Evolutionary conservation across 2,888 invertebrate genomes (phyloP).

Genomic region (Furcula furcula): DNA sequence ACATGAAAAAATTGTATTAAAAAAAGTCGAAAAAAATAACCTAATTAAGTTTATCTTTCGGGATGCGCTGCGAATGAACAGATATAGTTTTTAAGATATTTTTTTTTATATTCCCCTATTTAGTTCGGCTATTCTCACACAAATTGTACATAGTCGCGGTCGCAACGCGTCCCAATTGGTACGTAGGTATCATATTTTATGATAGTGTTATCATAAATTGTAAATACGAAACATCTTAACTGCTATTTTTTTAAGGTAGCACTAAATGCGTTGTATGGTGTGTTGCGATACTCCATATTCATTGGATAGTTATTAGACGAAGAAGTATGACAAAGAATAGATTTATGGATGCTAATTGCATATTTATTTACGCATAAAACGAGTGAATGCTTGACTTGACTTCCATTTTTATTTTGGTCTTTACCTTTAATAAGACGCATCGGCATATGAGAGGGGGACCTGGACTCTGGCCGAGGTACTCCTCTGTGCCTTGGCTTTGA

Average conservation of each 20-base stretch:
- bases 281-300: conserved; percentile 41
- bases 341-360: background rate
- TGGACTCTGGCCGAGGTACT: too few species aligned
- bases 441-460: too few species aligned
- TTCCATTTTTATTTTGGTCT: too few species aligned
- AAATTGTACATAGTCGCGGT: conserved; percentile 56
- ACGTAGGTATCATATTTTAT: conserved; percentile 32
- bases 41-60: conserved; percentile 43
- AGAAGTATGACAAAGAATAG: background rate
- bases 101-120: conserved; percentile 23
- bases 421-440: too few species aligned
- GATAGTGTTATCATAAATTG: conserved; percentile 38
- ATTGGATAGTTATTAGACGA: background rate
- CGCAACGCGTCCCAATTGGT: conserved; percentile 27
- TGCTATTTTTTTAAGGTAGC: conserved; percentile 74
- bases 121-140: conserved; percentile 36
- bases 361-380: background rate
- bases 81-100: conserved; percentile 37
- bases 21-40: conserved; percentile 44
- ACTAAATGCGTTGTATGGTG: conserved; percentile 42
- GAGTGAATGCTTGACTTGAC: too few species aligned
- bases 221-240: conserved; percentile 76
- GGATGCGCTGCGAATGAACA: conserved; percentile 29
- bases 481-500: too few species aligned
- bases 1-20: conserved; percentile 41